Evolutionary conservation across 2,888 invertebrate genomes (phyloP).

Genomic region (Aleiodes leptofemur): DNA sequence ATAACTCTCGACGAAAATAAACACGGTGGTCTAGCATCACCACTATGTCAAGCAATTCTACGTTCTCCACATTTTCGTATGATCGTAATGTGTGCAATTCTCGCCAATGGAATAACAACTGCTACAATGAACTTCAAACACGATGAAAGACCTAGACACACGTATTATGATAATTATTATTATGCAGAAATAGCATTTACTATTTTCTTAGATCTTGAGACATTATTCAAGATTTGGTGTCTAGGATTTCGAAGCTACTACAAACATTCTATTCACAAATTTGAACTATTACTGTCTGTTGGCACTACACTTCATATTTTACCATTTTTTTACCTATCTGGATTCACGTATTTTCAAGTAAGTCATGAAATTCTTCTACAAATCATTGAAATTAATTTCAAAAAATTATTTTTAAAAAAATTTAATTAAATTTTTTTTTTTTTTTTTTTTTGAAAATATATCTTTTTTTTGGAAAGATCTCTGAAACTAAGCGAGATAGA

Average conservation of each 20-base stretch:
- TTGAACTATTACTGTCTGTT: constrained; percentile 93
- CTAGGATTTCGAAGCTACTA: constrained; percentile 96
- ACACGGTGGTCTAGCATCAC: constrained; percentile 91
- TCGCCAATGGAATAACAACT: constrained; percentile 96
- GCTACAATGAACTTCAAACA: constrained; percentile 97
- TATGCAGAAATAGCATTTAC: constrained; percentile 97
- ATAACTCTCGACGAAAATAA: constrained; percentile 98
- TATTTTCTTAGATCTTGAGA: constrained; percentile 94
- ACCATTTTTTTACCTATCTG: constrained; percentile 93
- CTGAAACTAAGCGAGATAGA: too few species aligned
- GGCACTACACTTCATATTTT: constrained; percentile 96
- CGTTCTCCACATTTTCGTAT: constrained; percentile 95
- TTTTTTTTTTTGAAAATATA: too few species aligned
- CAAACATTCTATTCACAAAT: constrained; percentile 97
- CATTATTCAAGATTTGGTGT: constrained; percentile 97
- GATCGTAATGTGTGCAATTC: constrained; percentile 94
- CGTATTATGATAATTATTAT: constrained; percentile 94
- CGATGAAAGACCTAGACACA: constrained; percentile 87
- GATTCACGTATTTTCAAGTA: constrained; percentile 97
- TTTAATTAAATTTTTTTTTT: too few species aligned
- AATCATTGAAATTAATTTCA: background rate
- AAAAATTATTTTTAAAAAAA: background rate
- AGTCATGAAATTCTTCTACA: constrained; percentile 38
- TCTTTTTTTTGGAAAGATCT: too few species aligned
- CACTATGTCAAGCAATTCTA: constrained; percentile 89